phyloP scores from a whole-genome alignment of 2,888 invertebrate genomes.

The Rugalucina vietnamica region DNA sequence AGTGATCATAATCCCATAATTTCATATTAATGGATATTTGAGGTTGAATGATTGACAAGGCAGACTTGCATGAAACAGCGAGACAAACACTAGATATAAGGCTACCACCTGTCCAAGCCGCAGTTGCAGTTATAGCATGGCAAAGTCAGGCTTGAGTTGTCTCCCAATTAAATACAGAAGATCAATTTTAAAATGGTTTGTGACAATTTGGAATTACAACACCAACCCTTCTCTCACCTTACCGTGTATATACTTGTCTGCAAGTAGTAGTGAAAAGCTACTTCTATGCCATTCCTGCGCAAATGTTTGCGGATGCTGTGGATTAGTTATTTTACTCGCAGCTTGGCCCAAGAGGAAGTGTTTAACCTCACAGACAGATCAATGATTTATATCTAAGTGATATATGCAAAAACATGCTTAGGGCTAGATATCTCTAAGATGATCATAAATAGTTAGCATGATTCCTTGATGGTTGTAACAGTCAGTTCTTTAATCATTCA shows the following conservation, averaged over 20 bases:
- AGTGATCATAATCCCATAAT: neutral
- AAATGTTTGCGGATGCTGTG: too few relatives aligned
- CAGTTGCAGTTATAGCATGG: neutral
- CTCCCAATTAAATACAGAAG: too few relatives aligned
- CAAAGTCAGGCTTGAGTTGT: too few relatives aligned
- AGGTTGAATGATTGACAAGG: neutral
- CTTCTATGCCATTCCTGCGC: too few relatives aligned
- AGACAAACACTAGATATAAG: neutral
- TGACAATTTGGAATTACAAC: too few relatives aligned
- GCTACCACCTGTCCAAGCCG: neutral
- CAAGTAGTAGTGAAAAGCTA: too few relatives aligned
- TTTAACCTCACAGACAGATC: neutral
- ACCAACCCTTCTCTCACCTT: too few relatives aligned
- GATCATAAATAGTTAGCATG: neutral
- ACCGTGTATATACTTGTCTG: too few relatives aligned
- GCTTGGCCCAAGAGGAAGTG: neutral
- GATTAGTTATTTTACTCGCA: too few relatives aligned
- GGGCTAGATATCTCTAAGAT: neutral
- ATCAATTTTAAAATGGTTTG: too few relatives aligned
- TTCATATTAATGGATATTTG: neutral
- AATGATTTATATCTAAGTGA: neutral
- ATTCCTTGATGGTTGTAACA: neutral
- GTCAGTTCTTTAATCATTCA: neutral
- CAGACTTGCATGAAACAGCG: neutral
- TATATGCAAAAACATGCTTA: constrained; percentile 3